Conservation (phyloP, 2,113 vertebrate species). For the Melospiza melodia region DNA sequence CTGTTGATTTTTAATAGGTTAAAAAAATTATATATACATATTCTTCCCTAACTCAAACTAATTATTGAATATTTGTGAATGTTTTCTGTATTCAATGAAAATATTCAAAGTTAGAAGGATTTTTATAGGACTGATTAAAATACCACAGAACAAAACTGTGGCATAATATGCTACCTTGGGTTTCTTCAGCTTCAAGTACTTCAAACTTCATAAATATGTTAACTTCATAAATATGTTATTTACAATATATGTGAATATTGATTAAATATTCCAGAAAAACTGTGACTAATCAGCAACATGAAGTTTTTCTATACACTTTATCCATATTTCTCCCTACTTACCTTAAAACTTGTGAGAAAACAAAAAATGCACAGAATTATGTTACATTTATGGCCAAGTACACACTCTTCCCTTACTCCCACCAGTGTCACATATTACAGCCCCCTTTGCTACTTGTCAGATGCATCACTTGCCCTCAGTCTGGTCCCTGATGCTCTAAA, state of each 20-base stretch:
- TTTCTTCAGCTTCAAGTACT: not conserved
- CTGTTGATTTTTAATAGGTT: not conserved
- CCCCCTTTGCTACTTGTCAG: not conserved
- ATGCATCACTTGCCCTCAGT: not conserved
- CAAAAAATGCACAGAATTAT: not conserved
- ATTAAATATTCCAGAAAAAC: not conserved
- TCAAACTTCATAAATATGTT: not conserved
- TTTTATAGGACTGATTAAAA: not conserved
- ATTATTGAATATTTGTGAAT: not conserved
- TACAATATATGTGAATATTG: not conserved
- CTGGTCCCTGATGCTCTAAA: not conserved
- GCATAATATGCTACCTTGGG: not conserved
- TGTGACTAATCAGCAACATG: not conserved
- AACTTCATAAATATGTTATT: not conserved
- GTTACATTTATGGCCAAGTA: not conserved
- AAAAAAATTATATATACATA: not conserved
- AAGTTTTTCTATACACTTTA: not conserved
- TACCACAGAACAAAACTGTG: not conserved
- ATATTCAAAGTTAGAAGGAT: not conserved
- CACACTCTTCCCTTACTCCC: not conserved
- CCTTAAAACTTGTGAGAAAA: not conserved
- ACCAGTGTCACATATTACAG: not conserved
- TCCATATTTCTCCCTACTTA: not conserved
- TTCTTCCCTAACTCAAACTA: not conserved
- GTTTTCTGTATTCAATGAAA: not conserved